These are phyloP conservation scores for Chelidonichthys spinosus DNA, from an alignment of 2,797 vertebrate species.

Conservation along the genomic window DNA sequence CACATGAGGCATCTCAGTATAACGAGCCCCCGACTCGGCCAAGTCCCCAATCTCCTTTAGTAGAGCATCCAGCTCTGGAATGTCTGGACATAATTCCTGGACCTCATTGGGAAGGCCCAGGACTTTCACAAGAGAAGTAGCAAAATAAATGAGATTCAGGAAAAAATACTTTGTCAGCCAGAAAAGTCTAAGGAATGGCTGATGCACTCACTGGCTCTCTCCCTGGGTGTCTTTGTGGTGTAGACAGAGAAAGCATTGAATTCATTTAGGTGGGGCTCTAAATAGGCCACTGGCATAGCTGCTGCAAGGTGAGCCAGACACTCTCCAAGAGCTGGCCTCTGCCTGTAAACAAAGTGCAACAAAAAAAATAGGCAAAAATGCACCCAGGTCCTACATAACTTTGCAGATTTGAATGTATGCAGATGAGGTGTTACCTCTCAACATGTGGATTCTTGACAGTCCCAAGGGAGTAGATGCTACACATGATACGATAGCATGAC, in stretches of 20 bases:
- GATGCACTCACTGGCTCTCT: constrained; percentile 89
- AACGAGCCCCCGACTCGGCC: constrained; percentile 94
- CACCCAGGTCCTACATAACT: background rate
- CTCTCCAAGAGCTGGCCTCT: constrained; percentile 93
- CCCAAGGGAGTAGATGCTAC: constrained; percentile 96
- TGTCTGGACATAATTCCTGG: constrained; percentile 94
- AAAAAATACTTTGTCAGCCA: background rate
- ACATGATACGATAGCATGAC: constrained; percentile 95
- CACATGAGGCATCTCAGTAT: constrained; percentile 97
- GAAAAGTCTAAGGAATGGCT: constrained; percentile 9
- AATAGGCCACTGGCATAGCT: constrained; percentile 94
- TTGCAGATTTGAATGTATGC: background rate
- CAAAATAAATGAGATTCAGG: constrained; percentile 9
- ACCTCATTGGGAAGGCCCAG: constrained; percentile 92
- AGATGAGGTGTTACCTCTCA: constrained; percentile 86
- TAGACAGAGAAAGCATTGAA: constrained; percentile 94
- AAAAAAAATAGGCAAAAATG: background rate
- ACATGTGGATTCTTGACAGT: constrained; percentile 93
- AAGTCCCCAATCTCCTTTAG: constrained; percentile 92
- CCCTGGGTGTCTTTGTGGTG: constrained; percentile 94
- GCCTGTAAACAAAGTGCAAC: constrained; percentile 77
- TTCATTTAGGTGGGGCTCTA: constrained; percentile 92
- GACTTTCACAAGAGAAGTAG: constrained; percentile 78
- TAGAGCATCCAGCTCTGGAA: constrained; percentile 89
- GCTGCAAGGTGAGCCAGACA: constrained; percentile 93